Evolutionary conservation across 2,113 vertebrate genomes (phyloP), one percentile per base, ranked within the genome.

Genomic region (Dermatemys mawii): DNA sequence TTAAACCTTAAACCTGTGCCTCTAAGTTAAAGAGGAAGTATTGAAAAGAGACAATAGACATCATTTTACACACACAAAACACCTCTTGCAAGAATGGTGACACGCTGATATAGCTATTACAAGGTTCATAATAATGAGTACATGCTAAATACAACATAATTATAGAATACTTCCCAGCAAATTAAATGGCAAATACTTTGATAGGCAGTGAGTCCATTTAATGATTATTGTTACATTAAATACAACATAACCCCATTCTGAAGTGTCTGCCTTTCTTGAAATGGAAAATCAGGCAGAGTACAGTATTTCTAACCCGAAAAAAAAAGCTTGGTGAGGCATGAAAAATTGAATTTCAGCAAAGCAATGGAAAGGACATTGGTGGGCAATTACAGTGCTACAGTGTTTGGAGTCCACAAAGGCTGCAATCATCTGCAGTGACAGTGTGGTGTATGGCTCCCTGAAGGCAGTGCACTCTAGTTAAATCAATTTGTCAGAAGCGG

Each of bases 401-500:
- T 44, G 93, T 94, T 88, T 63, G 96, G 87, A 76, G 90, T 79
- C 95, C 41, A 22, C 90, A 80, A 88, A 90, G 94, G 90, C 94
- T 95, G 94, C 94, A 73, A 8, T 96, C 95, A 95, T 97, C 90
- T 78, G 93, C 83, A 60, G 93, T 89, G 95, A 95, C 97, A 97
- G 92, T 14, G 13, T 5, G 81, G 90, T 1, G 76, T 55, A 81
- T 16, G 38, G 63, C 92, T 96, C 97, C 97, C 97, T 89, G 87
- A 78, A 82, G 97, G 97, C 97, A 95, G 55, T 0, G 54, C 86
- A 70, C 96, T 96, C 95, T n/a, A 90, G 94, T 95, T 97, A 97
- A 97, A 97, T 97, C 96, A 96, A 97, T 98, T 97, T 97, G 97
- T 96, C 95, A 97, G 93, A 35, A 82, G 53, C 35, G 0, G 94